Conservation (phyloP, 2,888 invertebrate species). For the Amblyteles armatorius region DNA sequence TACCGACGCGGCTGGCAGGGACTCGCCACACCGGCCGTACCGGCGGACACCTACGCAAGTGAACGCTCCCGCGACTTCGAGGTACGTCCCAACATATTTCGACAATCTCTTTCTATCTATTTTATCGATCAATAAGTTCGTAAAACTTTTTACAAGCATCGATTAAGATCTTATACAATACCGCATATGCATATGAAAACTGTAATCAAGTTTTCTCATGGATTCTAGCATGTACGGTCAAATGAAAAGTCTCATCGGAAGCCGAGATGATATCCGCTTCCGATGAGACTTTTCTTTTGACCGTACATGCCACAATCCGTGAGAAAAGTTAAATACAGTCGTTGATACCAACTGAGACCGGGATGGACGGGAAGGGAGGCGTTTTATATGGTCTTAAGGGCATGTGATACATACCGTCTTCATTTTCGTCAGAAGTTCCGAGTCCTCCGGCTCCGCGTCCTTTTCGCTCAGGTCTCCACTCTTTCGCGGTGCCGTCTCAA, state of each 20-base stretch:
- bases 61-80: not conserved
- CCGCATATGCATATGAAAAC: too few species aligned
- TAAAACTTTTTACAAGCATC: not conserved
- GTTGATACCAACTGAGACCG: too few species aligned
- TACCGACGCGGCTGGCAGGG: slow-evolving; percentile 16
- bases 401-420: too few species aligned
- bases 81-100: not conserved
- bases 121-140: not conserved
- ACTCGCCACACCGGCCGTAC: slow-evolving; percentile 15
- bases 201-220: too few species aligned
- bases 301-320: too few species aligned
- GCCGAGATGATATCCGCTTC: too few species aligned
- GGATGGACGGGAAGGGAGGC: too few species aligned
- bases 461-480: slow-evolving; percentile 65
- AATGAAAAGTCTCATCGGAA: too few species aligned
- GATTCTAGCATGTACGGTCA: too few species aligned
- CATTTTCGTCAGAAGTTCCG: slow-evolving; percentile 83
- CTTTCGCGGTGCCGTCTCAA: slow-evolving; percentile 75
- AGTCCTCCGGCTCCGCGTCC: slow-evolving; percentile 76
- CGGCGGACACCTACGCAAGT: slow-evolving; percentile 39
- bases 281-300: too few species aligned
- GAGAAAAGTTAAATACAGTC: too few species aligned
- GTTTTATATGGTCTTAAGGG: too few species aligned
- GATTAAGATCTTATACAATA: not conserved
- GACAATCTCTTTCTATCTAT: not conserved